These are phyloP conservation scores for Pelodytes ibericus DNA, from an alignment of 2,797 vertebrate species.

Conservation along the genomic window DNA sequence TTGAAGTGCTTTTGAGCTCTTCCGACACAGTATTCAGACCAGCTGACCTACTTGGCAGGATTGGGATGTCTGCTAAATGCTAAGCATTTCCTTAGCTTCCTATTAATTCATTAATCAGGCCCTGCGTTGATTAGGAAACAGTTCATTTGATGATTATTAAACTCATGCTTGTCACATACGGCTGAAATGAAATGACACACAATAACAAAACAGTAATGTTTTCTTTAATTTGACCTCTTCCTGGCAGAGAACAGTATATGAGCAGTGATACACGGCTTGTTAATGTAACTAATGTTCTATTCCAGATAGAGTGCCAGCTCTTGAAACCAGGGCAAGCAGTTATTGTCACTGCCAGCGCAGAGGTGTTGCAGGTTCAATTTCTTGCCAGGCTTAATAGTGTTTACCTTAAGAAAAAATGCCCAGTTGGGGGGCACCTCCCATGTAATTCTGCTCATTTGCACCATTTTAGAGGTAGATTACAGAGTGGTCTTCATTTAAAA, in stretches of 20 bases:
- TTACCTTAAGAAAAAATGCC: no score
- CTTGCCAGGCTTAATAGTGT: no score
- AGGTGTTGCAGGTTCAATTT: no score
- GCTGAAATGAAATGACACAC: constrained; percentile 2
- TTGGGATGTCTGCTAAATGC: constrained; percentile 12
- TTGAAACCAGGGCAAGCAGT: no score
- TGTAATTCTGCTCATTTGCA: no score
- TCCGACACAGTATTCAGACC: neutral
- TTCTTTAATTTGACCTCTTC: neutral
- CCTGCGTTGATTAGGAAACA: constrained; percentile 28
- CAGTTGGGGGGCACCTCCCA: no score
- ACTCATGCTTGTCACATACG: neutral
- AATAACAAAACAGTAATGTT: neutral
- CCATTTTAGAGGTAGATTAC: no score
- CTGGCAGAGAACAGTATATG: neutral
- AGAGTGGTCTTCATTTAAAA: no score
- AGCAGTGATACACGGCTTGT: no score
- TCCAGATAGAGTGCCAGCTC: no score
- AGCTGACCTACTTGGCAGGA: constrained; percentile 16
- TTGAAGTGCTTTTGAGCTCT: constrained; percentile 16
- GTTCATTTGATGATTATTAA: constrained; percentile 18
- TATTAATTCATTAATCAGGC: constrained; percentile 34
- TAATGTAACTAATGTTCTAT: no score
- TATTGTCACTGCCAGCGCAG: no score
- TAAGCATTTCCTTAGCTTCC: neutral